Evolutionary conservation across 2,888 invertebrate genomes (phyloP), one percentile per base, ranked within the genome.

Genomic region (Philopedon plagiatum): DNA sequence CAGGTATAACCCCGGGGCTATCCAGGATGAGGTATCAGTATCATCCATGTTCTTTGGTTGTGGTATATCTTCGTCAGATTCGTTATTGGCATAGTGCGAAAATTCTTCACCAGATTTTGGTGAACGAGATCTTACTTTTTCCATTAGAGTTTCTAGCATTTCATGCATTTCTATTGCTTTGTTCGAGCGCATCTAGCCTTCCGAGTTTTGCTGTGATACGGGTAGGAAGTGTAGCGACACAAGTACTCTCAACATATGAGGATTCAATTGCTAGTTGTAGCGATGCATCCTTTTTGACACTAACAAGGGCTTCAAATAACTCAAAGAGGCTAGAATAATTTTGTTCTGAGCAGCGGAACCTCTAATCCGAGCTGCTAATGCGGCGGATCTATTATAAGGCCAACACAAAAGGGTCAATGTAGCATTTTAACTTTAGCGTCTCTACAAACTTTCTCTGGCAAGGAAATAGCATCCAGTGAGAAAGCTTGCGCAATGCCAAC

Each of bases 391-490:
- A 76, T 51, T 32, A 63, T 63, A 8, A 63, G 37, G 11, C 71
- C 78, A 15, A 63, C 44, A 61, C 78, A 79, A 13, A 80, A 71
- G 5, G 75, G 70, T 79, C 79, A 80, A 8, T 74, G 61, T 11
- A 23, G 23, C 54, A 54, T 23, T 21, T 21, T 54, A 54, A 2
- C 3, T 21, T 54, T 54, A 21, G 23, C 23, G 1, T 54, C 23
- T 2, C 23, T 54, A 13, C 23, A 54, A 46, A 34, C 9, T 9
- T 34, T 34, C 11, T 34, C 34, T 7, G 34, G 34, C 4, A 34
- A 9, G 11, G 34, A 34, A 11, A 11, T 34, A 11, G 7, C 4
- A 9, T 34, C 9, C 11, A 9, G 34, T 11, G 34, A 2, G 11
- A 34, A 34, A 9, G 34, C 79, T 41, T 23, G 57, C 5, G 67